phyloP scores from a whole-genome alignment of 37 sponge, comb jelly and placozoan species.

The Hormiphora californensis region DNA sequence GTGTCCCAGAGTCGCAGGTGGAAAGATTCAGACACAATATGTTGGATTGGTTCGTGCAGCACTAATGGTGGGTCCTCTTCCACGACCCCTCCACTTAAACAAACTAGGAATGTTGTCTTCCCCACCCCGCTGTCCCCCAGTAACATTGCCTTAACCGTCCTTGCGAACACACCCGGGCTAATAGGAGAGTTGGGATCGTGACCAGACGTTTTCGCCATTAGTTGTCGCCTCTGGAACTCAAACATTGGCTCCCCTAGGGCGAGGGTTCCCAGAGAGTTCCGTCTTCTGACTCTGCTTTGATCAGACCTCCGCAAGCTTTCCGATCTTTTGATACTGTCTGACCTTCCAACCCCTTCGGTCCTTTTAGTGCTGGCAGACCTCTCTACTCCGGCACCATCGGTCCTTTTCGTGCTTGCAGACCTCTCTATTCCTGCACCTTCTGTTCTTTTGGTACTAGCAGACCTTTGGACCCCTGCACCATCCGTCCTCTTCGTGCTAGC shows the following conservation, averaged over 20 bases:
- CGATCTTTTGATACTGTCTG: not conserved
- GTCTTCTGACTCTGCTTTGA: not conserved
- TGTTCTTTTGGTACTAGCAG: no score
- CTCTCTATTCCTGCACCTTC: no score
- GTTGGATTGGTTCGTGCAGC: not conserved
- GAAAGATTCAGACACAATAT: not conserved
- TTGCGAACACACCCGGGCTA: not conserved
- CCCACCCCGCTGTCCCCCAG: not conserved
- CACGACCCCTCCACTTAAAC: not conserved
- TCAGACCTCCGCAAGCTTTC: not conserved
- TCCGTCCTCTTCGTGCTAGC: no score
- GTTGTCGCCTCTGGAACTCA: not conserved
- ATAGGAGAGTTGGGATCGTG: not conserved
- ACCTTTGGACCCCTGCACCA: no score
- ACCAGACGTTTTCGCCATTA: not conserved
- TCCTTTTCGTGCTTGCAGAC: no score
- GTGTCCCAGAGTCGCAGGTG: not conserved
- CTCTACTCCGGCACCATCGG: no score
- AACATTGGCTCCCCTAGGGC: conserved; percentile 5
- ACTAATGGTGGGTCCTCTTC: not conserved
- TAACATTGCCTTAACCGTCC: not conserved
- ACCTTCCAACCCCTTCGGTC: not conserved
- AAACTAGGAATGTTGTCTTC: not conserved
- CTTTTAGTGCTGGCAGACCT: no score
- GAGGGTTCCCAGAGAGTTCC: not conserved